Conservation (phyloP, 2,888 invertebrate species). For the Microchrysa polita region DNA sequence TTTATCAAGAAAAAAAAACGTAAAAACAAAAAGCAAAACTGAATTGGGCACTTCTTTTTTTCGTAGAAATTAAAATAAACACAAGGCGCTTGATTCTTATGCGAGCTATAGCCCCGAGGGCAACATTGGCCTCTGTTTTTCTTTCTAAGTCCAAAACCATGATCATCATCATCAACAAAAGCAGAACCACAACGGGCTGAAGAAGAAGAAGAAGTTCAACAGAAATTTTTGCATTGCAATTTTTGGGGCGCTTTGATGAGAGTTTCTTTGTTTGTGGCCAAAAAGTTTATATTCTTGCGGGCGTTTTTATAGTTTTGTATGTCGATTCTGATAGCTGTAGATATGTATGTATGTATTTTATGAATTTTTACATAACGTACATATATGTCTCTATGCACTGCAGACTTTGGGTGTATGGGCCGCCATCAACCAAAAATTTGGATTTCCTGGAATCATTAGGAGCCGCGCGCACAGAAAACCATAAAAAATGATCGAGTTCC, state of each 20-base stretch:
- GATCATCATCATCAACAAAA: neutral
- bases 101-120: conserved; percentile 22
- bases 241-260: neutral
- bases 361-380: neutral
- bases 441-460: neutral
- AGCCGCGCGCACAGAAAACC: too few relatives aligned
- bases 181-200: too few relatives aligned
- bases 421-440: neutral
- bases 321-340: too few relatives aligned
- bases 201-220: too few relatives aligned
- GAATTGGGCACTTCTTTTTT: neutral
- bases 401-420: neutral
- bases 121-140: neutral
- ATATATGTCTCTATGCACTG: neutral
- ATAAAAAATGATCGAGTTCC: too few relatives aligned
- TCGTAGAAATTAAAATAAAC: conserved; percentile 33
- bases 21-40: too few relatives aligned
- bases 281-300: neutral
- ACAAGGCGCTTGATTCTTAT: conserved; percentile 26
- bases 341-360: neutral
- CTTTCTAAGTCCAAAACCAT: neutral
- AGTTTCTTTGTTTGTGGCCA: neutral
- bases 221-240: neutral
- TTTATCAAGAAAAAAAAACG: too few relatives aligned
- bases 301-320: too few relatives aligned